A percentile compares a stretch with the other conserved stretches of the same genome.
These are phyloP conservation scores for Empis stercorea DNA, from an alignment of 2,888 invertebrate genomes.

Conservation along the genomic window DNA sequence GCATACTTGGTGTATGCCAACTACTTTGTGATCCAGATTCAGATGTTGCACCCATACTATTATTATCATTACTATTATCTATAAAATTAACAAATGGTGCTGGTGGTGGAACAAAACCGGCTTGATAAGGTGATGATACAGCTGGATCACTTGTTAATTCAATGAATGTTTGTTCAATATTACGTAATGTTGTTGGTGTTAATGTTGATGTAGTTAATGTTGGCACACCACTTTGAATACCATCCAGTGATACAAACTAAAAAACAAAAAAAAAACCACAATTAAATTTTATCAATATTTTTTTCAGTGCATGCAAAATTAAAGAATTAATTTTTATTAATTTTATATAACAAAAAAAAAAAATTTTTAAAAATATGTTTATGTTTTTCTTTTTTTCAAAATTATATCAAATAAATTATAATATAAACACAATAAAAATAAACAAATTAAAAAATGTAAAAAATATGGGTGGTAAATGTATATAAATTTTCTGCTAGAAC, in stretches of 20 bases:
- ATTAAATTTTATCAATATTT: not conserved
- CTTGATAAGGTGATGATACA: slow-evolving; percentile 67
- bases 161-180: slow-evolving; percentile 83
- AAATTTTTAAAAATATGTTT: no score
- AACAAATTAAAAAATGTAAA: no score
- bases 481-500: no score
- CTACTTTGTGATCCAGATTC: slow-evolving; percentile 34
- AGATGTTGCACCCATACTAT: slow-evolving; percentile 29
- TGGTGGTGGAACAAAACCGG: slow-evolving; percentile 83
- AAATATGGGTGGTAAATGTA: no score
- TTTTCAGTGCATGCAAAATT: no score
- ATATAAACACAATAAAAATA: no score
- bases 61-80: slow-evolving; percentile 17
- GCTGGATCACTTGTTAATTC: slow-evolving; percentile 68
- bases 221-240: slow-evolving; percentile 77
- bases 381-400: no score
- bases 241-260: slow-evolving; percentile 73
- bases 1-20: slow-evolving; percentile 25
- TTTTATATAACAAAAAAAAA: no score
- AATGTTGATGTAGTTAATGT: slow-evolving; percentile 87
- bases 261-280: slow-evolving; percentile 30
- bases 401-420: no score
- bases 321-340: no score
- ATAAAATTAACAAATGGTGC: slow-evolving; percentile 33
- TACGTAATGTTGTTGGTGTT: slow-evolving; percentile 84